Percentiles rank a stretch among this genome's conserved stretches.
phyloP scores from a whole-genome alignment of 2,797 vertebrate species.

The Pseudochirops cupreus region DNA sequence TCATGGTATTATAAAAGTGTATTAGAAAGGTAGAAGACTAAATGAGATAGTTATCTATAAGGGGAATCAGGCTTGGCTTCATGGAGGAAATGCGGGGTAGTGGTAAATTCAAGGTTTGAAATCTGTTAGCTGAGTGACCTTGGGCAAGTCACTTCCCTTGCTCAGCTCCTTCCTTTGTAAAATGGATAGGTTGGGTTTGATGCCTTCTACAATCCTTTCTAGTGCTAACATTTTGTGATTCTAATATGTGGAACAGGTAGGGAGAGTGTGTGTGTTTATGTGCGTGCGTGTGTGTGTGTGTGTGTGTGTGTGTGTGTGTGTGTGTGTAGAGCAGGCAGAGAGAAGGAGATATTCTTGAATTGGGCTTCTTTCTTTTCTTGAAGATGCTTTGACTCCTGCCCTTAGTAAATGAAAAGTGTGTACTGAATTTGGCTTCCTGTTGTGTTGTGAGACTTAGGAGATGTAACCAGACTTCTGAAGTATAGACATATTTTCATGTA shows the following conservation, averaged over 20 bases:
- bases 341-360: background rate
- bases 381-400: background rate
- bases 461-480: background rate
- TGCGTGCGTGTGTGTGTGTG: background rate
- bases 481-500: background rate
- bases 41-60: background rate
- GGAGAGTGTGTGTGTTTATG: background rate
- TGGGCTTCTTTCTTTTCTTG: background rate
- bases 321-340: background rate
- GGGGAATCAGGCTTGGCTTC: background rate
- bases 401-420: background rate
- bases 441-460: background rate
- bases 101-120: background rate
- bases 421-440: background rate
- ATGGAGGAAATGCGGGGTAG: background rate
- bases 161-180: background rate
- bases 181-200: background rate
- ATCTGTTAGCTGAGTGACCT: background rate
- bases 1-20: background rate
- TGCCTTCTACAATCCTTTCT: background rate
- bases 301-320: background rate
- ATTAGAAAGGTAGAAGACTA: background rate
- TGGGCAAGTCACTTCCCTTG: background rate
- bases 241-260: background rate
- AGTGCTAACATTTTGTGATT: background rate